phyloP scores from a whole-genome alignment of 2,888 invertebrate species.

The Harmothoe impar region DNA sequence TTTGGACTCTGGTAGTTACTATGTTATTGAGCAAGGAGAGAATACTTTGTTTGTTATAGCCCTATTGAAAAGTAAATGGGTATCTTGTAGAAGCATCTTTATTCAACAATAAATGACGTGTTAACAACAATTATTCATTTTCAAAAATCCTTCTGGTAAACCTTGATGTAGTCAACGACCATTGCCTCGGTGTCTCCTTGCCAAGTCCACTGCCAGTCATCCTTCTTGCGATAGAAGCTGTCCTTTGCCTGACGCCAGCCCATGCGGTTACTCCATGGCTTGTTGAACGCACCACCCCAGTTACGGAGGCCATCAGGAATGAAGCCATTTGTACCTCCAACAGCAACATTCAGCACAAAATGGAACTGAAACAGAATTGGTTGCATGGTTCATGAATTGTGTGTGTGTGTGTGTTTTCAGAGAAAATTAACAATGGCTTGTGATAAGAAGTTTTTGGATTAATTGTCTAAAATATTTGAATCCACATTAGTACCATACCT shows the following conservation, averaged over 20 bases:
- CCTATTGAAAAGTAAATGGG: no score
- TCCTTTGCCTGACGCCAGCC: conserved; percentile 58
- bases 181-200: conserved; percentile 85
- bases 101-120: no score
- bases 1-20: no score
- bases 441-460: no score
- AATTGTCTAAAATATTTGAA: no score
- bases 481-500: conserved; percentile 73
- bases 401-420: no score
- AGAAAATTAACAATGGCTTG: no score
- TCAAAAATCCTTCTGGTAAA: conserved; percentile 82
- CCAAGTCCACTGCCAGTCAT: conserved; percentile 86
- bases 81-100: no score
- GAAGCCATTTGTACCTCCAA: conserved; percentile 89
- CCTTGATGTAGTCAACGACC: conserved; percentile 88
- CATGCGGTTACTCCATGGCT: conserved; percentile 68
- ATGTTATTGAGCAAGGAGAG: no score
- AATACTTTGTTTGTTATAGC: no score
- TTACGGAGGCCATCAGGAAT: conserved; percentile 86
- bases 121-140: no score
- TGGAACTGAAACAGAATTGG: conserved; percentile 91
- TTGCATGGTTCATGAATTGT: no score
- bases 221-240: conserved; percentile 73
- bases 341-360: conserved; percentile 90
- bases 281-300: conserved; percentile 39